Base-by-base conservation (phyloP, 2,797 vertebrate species). In the Coracias cyanogaster region DNA sequence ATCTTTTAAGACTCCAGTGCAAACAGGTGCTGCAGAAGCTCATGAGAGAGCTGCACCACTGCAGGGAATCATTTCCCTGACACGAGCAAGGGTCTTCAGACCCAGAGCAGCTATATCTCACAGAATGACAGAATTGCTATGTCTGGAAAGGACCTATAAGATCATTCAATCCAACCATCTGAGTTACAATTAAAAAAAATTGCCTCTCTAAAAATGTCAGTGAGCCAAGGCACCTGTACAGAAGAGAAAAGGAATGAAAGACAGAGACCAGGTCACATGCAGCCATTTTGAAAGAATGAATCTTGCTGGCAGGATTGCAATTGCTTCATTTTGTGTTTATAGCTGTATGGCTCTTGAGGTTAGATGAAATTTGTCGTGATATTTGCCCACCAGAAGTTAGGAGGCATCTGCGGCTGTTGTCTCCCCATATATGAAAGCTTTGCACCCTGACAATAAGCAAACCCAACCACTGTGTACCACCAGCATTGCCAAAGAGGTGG, bases 241-340 rank as follows among this genome's bases (percentile, higher is more conserved):
- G 66, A 62, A 25, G 29, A 43, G 46, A 91, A 91, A 18, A 12
- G 16, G 62, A 72, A 64, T 33, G 60, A 73, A 81, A 86, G 57
- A 49, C 29, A 62, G 16, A 84, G 41, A 43, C 25, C 10, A 49
- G 58, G 51, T 73, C 58, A 62, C 35, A 69, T 24, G 37, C 55
- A 93, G 61, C 24, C 39, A 55, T 64, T 89, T 82, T 26, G 31
- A 77, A 81, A 51, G 58, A 61, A 80, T n/a, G 14, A 91, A 88
- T 70, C 79, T 86, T 10, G 12, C 51, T 82, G 46, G 41, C 66
- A 82, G 69, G 78, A 62, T 16, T 65, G 57, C 82, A 82, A 58
- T 65, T 37, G 12, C 57, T 92, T 93, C 15, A 41, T 67, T 93
- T 95, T 46, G 39, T 86, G 64, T 90, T 93, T 87, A 64, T n/a